Base-by-base conservation (phyloP, 92 coral and sea anemone genomes). In the Porites divaricata region DNA sequence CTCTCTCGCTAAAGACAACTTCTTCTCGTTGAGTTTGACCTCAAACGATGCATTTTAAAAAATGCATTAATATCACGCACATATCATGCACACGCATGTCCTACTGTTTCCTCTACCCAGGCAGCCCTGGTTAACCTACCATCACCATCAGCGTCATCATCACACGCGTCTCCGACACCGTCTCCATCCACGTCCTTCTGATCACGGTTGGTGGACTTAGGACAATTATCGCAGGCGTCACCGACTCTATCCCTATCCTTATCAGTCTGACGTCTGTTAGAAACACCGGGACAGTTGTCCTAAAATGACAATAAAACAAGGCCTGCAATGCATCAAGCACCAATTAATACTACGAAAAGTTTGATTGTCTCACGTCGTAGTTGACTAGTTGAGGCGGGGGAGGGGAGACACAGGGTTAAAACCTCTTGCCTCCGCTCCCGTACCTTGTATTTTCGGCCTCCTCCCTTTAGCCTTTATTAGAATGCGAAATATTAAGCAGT, bases 211-310 rank as follows among this genome's bases (percentile, higher is more conserved):
- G 81, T 71, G 4, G 81, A 78, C 10, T 64, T 61, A 13, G 87
- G 95, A 57, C 99, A 96, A 86, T 94, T 96, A 74, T 96, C 99
- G 81, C 99, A 96, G 15, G 85, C 94, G 79, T 96, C 98, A 25
- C 99, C 99, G 23, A 90, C 63, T 23, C 65, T 67, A 59, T 96
- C 99, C 6, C 92, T 80, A 72, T 96, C 99, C 57, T 83, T 75
- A 70, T 95, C 92, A 53, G 72, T 86, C 61, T 95, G 99, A 14
- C 85, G 77, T 63, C 67, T 63, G 81, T 96, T 96, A 22, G 93
- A 87, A 16, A 84, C 85, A 28, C 62, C 21, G 1, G 94, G 95
- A 59, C 99, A 96, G 79, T 96, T 96, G 71, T 96, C 99, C 99
- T 96, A 72, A 19, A 63, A 52, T 62, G 66, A 56, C 49, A 45